phyloP scores from a whole-genome alignment of 2,888 invertebrate species.

The Lymantria dispar region DNA sequence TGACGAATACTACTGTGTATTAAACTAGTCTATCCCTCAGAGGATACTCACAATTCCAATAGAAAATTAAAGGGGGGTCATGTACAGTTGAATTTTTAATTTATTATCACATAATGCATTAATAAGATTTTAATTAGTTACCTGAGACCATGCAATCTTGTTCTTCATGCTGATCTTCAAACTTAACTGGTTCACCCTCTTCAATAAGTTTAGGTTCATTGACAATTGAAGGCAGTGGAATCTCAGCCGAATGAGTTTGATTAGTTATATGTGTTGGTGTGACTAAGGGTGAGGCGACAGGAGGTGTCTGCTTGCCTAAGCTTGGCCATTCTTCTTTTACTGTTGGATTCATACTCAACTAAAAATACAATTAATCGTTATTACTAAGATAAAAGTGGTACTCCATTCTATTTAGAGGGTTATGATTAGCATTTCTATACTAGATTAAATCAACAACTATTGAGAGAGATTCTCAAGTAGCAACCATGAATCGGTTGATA shows the following conservation, averaged over 20 bases:
- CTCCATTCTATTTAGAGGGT: too few relatives aligned
- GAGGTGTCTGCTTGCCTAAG: constrained; percentile 34
- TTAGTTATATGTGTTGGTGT: background rate
- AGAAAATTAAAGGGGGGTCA: too few relatives aligned
- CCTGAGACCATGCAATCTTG: background rate
- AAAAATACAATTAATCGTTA: constrained; percentile 7
- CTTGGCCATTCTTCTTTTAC: constrained; percentile 64
- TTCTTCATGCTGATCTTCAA: constrained; percentile 3
- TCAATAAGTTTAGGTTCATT: constrained; percentile 46
- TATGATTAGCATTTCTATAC: too few relatives aligned
- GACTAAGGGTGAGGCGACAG: background rate
- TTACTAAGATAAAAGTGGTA: too few relatives aligned
- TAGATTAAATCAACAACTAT: too few relatives aligned
- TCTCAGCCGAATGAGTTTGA: background rate
- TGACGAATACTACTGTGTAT: too few relatives aligned
- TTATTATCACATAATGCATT: too few relatives aligned
- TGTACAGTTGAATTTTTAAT: too few relatives aligned
- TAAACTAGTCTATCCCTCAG: too few relatives aligned
- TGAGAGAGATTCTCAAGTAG: too few relatives aligned
- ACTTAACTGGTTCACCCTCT: background rate
- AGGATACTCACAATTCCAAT: too few relatives aligned
- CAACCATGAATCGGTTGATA: too few relatives aligned
- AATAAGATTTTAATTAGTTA: background rate
- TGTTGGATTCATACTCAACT: constrained; percentile 49
- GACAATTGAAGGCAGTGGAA: constrained; percentile 6